A percentile compares a stretch with the other conserved stretches of the same genome.
These are phyloP conservation scores for Pocota personata DNA, from an alignment of 2,888 invertebrate species.

Conservation along the genomic window DNA sequence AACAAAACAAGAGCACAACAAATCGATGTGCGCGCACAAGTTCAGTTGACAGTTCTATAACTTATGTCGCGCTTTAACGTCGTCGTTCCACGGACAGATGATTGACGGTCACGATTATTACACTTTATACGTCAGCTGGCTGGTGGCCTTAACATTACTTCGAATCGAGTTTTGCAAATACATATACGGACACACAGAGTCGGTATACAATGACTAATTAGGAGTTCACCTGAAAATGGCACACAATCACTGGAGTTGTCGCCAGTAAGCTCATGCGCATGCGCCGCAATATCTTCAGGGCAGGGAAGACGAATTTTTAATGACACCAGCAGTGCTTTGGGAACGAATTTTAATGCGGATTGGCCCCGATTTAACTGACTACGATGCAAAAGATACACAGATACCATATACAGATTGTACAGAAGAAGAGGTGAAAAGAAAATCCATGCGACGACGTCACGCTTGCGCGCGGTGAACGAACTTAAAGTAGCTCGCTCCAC, in stretches of 20 bases:
- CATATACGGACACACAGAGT: neutral
- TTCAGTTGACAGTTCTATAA: slow-evolving; percentile 61
- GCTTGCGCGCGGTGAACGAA: slow-evolving; percentile 80
- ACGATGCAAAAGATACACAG: slow-evolving; percentile 9
- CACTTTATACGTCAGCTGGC: slow-evolving; percentile 9
- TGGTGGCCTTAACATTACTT: slow-evolving; percentile 47
- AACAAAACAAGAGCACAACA: slow-evolving; percentile 19
- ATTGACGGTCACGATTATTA: slow-evolving; percentile 58
- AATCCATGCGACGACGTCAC: slow-evolving; percentile 70
- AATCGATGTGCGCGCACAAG: slow-evolving; percentile 45
- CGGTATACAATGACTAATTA: slow-evolving; percentile 36
- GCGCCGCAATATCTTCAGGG: slow-evolving; percentile 3
- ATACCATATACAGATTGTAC: neutral
- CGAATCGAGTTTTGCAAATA: slow-evolving; percentile 3
- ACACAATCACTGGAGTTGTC: slow-evolving; percentile 4
- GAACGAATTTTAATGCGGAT: slow-evolving; percentile 38
- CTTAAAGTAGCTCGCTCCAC: slow-evolving; percentile 82
- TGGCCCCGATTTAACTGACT: slow-evolving; percentile 52
- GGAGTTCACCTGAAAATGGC: slow-evolving; percentile 29
- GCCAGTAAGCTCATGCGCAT: neutral
- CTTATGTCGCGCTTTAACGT: slow-evolving; percentile 8
- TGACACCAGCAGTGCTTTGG: neutral
- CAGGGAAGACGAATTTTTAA: slow-evolving; percentile 15
- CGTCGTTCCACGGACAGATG: slow-evolving; percentile 36
- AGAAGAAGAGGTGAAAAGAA: slow-evolving; percentile 33